Evolutionary conservation across 2,113 vertebrate species (phyloP).

Genomic region (Aegotheles bennettii): DNA sequence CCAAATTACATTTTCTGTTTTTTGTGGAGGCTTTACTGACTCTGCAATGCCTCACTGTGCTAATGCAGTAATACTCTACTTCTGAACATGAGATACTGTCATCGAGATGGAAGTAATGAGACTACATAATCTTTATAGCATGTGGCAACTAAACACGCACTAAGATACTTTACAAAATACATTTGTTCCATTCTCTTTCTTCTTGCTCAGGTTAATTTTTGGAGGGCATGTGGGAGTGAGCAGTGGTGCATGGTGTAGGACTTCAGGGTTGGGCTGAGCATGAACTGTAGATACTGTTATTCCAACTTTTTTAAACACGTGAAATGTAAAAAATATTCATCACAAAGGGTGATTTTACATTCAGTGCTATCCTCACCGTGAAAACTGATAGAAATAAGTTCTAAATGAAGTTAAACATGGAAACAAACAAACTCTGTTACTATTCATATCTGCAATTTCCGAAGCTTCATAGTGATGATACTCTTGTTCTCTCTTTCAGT

Average conservation of each 20-base stretch:
- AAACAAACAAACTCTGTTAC: not conserved
- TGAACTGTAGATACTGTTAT: not conserved
- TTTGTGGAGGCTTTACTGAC: not conserved
- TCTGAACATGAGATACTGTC: not conserved
- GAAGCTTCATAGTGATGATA: not conserved
- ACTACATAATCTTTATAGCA: not conserved
- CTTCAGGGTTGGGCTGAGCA: not conserved
- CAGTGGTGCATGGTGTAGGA: accelerated
- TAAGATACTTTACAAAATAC: not conserved
- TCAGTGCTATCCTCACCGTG: not conserved
- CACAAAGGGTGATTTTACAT: not conserved
- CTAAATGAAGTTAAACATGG: not conserved
- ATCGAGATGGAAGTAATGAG: not conserved
- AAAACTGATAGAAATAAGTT: not conserved
- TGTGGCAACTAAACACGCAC: accelerated
- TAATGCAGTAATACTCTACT: not conserved
- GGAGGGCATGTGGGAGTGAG: not conserved
- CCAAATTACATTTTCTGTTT: not conserved
- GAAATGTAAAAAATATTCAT: not conserved
- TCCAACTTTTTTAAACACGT: not conserved
- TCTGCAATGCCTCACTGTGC: not conserved
- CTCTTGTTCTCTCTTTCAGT: not conserved
- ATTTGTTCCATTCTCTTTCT: not conserved
- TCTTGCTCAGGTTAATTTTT: not conserved
- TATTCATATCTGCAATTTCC: not conserved